phyloP scores from a whole-genome alignment of 23 tunicate species.

The Trididemnum miniatum region DNA sequence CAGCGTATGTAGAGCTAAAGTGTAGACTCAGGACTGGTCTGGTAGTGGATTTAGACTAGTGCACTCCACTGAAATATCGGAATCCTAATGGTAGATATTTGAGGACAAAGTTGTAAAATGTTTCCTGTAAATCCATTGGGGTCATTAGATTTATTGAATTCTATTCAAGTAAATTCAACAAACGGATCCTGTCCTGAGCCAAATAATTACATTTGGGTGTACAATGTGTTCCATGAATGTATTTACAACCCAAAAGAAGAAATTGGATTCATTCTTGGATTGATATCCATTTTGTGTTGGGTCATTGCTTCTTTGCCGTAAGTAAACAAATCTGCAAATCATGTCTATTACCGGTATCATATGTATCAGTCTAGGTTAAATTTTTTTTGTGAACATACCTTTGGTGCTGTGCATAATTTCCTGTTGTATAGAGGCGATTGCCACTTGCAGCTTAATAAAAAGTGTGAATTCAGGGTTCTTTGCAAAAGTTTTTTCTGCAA shows the following conservation, averaged over 20 bases:
- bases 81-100: background rate
- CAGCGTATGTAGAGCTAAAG: too few relatives aligned
- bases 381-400: too few relatives aligned
- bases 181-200: constrained; percentile 9
- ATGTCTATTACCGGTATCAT: too few relatives aligned
- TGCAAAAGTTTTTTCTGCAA: too few relatives aligned
- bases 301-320: constrained; percentile 86
- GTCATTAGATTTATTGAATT: background rate
- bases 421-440: too few relatives aligned
- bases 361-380: too few relatives aligned
- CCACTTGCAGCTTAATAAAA: too few relatives aligned
- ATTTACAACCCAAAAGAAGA: constrained; percentile 71
- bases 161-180: background rate
- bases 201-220: constrained; percentile 69
- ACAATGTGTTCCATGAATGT: constrained; percentile 75
- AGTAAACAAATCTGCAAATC: too few relatives aligned
- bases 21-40: too few relatives aligned
- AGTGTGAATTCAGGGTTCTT: background rate
- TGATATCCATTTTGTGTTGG: constrained; percentile 92
- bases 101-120: background rate
- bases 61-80: too few relatives aligned
- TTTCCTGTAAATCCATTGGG: constrained; percentile 9
- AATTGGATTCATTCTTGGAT: constrained; percentile 82
- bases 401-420: too few relatives aligned
- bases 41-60: too few relatives aligned